phyloP scores from a whole-genome alignment of 1,140 invertebrate genomes.

The Phenacoccus solenopsis region DNA sequence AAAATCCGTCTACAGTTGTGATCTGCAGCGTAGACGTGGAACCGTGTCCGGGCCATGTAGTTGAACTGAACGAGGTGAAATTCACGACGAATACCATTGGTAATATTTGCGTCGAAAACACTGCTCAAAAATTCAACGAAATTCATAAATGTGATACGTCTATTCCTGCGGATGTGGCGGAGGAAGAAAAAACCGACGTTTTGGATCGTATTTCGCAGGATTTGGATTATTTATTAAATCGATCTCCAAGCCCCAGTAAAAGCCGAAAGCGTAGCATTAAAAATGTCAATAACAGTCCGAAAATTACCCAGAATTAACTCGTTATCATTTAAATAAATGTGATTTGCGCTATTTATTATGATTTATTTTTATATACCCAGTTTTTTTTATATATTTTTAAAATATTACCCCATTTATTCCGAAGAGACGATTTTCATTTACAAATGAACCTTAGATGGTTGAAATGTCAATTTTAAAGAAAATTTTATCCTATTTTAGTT shows the following conservation, averaged over 20 bases:
- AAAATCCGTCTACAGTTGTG: slow-evolving; percentile 27
- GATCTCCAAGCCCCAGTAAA: slow-evolving; percentile 25
- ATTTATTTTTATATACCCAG: too few species aligned
- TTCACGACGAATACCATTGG: neutral
- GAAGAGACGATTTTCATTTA: too few species aligned
- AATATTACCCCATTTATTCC: too few species aligned
- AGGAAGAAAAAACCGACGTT: slow-evolving; percentile 39
- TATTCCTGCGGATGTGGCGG: slow-evolving; percentile 22
- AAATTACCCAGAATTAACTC: neutral
- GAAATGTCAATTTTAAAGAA: too few species aligned
- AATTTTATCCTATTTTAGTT: too few species aligned
- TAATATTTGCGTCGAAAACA: neutral
- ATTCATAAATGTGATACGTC: neutral
- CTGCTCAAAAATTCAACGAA: neutral
- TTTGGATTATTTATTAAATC: slow-evolving; percentile 57
- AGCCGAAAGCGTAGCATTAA: neutral
- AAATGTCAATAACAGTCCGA: neutral
- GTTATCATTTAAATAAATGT: neutral
- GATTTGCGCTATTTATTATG: neutral
- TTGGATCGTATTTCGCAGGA: slow-evolving; percentile 58
- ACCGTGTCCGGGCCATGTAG: slow-evolving; percentile 21
- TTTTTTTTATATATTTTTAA: neutral
- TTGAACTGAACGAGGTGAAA: neutral
- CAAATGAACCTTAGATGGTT: too few species aligned
- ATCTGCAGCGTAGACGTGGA: slow-evolving; percentile 32